These are phyloP conservation scores for Lordiphosa fenestrarum DNA, from an alignment of 2,888 invertebrate species.

Conservation along the genomic window DNA sequence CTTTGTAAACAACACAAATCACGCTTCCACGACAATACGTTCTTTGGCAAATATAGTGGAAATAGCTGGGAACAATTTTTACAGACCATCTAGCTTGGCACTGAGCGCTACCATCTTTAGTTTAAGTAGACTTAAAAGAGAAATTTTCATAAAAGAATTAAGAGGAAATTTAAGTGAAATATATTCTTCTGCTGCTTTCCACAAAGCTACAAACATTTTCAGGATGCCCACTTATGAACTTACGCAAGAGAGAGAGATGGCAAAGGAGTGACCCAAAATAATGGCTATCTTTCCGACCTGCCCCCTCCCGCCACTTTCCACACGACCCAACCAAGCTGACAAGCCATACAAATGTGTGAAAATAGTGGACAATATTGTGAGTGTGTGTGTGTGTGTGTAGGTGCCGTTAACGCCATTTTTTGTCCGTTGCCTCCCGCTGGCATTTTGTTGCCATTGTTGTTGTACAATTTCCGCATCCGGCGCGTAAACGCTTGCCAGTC, in stretches of 20 bases:
- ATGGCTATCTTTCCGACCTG: conserved; percentile 33
- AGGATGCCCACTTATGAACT: background rate
- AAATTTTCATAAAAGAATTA: no score
- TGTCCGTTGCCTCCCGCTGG: conserved; percentile 51
- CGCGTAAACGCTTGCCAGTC: conserved; percentile 57
- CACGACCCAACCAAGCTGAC: conserved; percentile 16
- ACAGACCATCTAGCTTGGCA: no score
- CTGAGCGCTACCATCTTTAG: no score
- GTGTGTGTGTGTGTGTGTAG: conserved; percentile 33
- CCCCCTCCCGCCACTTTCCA: conserved; percentile 1
- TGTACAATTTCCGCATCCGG: conserved; percentile 75
- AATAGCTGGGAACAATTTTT: no score
- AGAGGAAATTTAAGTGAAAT: no score
- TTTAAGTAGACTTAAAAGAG: no score
- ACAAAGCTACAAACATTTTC: no score
- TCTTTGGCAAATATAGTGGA: no score
- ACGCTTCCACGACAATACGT: no score
- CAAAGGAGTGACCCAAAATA: conserved; percentile 59
- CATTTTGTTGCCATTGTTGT: conserved; percentile 72
- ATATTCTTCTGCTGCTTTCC: no score
- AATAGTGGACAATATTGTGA: conserved; percentile 71
- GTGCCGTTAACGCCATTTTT: conserved; percentile 63
- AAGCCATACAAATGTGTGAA: conserved; percentile 64
- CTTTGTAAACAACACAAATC: no score
- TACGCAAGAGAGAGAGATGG: conserved; percentile 25